A percentile compares a stretch with the other conserved stretches of the same genome.
These are phyloP conservation scores for Druon quercuslanigerum DNA, from an alignment of 1,140 invertebrate species.

Conservation along the genomic window DNA sequence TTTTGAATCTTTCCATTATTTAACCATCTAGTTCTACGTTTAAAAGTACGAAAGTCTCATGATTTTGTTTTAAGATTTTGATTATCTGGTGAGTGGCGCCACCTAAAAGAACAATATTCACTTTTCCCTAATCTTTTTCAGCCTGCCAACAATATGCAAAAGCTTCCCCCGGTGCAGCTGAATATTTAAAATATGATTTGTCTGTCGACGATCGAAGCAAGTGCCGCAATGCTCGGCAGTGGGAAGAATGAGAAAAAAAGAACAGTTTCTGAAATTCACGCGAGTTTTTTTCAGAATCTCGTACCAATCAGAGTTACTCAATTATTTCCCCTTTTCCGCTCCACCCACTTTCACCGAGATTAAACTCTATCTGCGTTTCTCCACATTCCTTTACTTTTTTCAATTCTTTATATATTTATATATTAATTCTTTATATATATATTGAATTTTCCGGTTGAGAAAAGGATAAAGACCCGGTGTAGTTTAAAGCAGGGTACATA, in stretches of 20 bases:
- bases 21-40: no score
- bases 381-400: neutral
- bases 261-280: slow-evolving; percentile 27
- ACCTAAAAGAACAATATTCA: neutral
- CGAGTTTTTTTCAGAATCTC: slow-evolving; percentile 23
- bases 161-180: slow-evolving; percentile 13
- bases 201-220: slow-evolving; percentile 27
- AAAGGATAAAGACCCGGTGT: neutral
- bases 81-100: neutral
- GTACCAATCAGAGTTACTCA: slow-evolving; percentile 25
- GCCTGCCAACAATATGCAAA: neutral
- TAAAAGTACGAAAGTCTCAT: no score
- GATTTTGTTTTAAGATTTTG: neutral
- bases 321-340: neutral
- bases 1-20: no score
- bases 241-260: slow-evolving; percentile 21
- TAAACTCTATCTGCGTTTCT: slow-evolving; percentile 4
- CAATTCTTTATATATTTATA: no score
- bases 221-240: slow-evolving; percentile 7
- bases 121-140: slow-evolving; percentile 24
- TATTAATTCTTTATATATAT: no score
- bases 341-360: neutral
- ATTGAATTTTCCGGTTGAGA: no score
- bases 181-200: slow-evolving; percentile 32
- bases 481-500: no score